phyloP scores from a whole-genome alignment of 1,140 invertebrate species.

The Brachionus asplanchnoidis region DNA sequence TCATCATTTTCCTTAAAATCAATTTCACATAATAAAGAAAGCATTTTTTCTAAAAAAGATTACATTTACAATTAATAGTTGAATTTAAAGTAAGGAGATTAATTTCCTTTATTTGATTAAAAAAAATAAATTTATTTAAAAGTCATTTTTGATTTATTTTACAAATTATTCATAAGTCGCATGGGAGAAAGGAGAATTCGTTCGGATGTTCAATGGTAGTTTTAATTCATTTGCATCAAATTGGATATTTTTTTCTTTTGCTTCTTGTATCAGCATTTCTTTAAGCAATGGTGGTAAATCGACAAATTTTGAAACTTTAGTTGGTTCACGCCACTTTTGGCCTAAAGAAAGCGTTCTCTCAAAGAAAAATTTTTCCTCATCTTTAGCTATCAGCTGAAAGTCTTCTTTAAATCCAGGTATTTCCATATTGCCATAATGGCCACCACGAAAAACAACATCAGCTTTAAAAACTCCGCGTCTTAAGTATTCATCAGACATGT shows the following conservation, averaged over 20 bases:
- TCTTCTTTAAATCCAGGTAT: slow-evolving; percentile 41
- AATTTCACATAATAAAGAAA: slow-evolving; percentile 16
- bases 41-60: neutral
- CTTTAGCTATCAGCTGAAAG: slow-evolving; percentile 20
- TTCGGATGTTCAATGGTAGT: neutral
- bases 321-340: slow-evolving; percentile 33
- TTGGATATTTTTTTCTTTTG: slow-evolving; percentile 23
- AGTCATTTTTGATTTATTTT: slow-evolving; percentile 17
- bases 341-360: neutral
- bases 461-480: slow-evolving; percentile 25
- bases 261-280: slow-evolving; percentile 30
- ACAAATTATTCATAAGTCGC: neutral
- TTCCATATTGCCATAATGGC: slow-evolving; percentile 11
- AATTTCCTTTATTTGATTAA: neutral
- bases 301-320: slow-evolving; percentile 2
- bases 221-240: slow-evolving; percentile 7
- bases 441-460: slow-evolving; percentile 29
- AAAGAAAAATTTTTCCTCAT: slow-evolving; percentile 11
- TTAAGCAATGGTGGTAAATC: slow-evolving; percentile 31
- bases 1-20: slow-evolving; percentile 25
- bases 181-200: slow-evolving; percentile 5
- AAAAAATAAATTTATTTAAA: neutral
- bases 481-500: slow-evolving; percentile 38
- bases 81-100: neutral
- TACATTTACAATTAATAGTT: neutral